Base-by-base conservation (phyloP, 2,113 vertebrate species). In the Amphilophus citrinellus region DNA sequence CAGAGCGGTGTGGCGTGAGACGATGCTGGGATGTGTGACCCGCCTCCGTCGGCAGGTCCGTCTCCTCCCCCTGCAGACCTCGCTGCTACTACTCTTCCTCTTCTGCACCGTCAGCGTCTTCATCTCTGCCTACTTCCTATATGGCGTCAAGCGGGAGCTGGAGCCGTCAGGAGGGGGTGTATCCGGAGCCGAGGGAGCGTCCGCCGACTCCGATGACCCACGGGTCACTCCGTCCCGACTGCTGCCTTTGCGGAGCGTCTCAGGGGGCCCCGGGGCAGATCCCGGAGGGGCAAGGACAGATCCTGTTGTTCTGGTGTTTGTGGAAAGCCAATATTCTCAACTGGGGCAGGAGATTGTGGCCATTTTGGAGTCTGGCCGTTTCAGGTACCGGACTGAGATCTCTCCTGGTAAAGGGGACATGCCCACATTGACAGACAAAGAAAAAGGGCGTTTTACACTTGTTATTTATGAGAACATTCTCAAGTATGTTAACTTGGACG, bases 391-490 rank as follows among this genome's bases (percentile, higher is more conserved):
- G 89, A 98, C 97, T 0, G 98, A 99, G 93, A 99, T 99, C 1
- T 98, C 98, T 3, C 98, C 98, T 0, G 98, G 98, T 24, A 99
- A 99, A 89, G 98, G 98, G 14, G 98, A 99, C 94, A 99, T 99
- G 98, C 98, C 98, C 87, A 99, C 98, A 0, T 88, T 99, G 89
- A 99, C 97, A 0, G 98, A 98, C 94, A 97, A 98, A 89, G 98
- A 98, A 92, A 95, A 97, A 0, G 98, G 98, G 10, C 98, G 98
- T 77, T 99, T 99, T 42, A 96, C 97, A 0, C 97, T 99, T 79
- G 97, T 99, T 91, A 97, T 99, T 90, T 99, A 99, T 0, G 98
- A 99, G 95, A 99, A 99, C 95, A 97, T 99, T 93, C 96, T 99
- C 82, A 99, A 99, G 92, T 99, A 99, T 0, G 98, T 99, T 65